These are phyloP conservation scores for Passerina amoena DNA, from an alignment of 2,113 vertebrate species.

Conservation along the genomic window DNA sequence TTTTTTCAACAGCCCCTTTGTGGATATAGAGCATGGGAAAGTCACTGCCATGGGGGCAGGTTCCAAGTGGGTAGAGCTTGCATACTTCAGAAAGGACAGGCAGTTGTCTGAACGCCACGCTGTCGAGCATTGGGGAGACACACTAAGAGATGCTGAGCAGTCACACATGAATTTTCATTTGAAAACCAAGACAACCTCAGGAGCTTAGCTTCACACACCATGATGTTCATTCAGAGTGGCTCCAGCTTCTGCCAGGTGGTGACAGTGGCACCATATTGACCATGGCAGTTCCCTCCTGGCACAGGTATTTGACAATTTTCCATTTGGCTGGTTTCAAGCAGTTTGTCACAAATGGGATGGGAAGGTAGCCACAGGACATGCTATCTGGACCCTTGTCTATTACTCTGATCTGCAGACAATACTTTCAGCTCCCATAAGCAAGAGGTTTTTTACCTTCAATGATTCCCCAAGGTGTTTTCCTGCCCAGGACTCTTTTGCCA, in stretches of 20 bases:
- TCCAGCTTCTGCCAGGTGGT: background rate
- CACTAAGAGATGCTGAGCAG: background rate
- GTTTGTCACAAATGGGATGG: background rate
- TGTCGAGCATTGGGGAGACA: background rate
- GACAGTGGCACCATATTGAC: background rate
- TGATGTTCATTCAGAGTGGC: background rate
- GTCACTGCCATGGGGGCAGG: background rate
- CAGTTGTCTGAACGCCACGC: background rate
- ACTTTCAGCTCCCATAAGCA: background rate
- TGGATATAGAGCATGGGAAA: background rate
- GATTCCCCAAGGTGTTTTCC: slow-evolving; percentile 96
- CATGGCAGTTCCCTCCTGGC: background rate
- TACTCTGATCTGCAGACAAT: background rate
- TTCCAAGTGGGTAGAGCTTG: background rate
- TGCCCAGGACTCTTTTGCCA: slow-evolving; percentile 90
- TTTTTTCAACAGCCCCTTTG: background rate
- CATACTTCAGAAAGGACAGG: background rate
- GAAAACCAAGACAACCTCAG: background rate
- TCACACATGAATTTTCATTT: background rate
- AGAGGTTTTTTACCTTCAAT: slow-evolving; percentile 85
- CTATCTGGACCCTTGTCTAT: background rate
- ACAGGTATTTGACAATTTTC: background rate
- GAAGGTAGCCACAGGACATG: background rate
- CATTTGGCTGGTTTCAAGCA: background rate
- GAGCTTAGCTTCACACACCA: background rate